A percentile compares a stretch with the other conserved stretches of the same genome.
Evolutionary conservation across 2,113 vertebrate species (phyloP).

Genomic region (Sitta europaea): DNA sequence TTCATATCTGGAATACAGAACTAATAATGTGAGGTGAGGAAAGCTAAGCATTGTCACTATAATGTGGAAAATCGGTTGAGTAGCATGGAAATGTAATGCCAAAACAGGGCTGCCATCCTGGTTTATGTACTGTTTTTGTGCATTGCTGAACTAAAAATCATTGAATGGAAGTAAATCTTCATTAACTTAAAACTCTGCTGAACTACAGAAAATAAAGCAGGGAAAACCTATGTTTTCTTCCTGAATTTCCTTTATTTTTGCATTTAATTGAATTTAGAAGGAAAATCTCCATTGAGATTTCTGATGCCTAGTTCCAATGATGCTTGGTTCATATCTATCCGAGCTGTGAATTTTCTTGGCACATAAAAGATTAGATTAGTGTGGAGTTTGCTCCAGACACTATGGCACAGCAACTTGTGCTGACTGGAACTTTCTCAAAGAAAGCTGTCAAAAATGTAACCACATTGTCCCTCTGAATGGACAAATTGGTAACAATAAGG

Average conservation of each 20-base stretch:
- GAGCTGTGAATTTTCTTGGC: not conserved
- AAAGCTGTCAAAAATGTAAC: not conserved
- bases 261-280: not conserved
- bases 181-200: not conserved
- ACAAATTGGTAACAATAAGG: not conserved
- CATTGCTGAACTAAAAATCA: not conserved
- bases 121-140: not conserved
- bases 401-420: not conserved
- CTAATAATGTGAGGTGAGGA: not conserved
- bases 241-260: not conserved
- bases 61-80: not conserved
- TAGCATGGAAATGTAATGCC: not conserved
- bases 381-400: not conserved
- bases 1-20: not conserved
- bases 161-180: not conserved
- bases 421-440: not conserved
- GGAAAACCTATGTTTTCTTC: not conserved
- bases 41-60: not conserved
- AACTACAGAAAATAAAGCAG: not conserved
- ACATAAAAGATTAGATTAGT: not conserved
- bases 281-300: not conserved
- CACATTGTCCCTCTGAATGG: not conserved
- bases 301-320: not conserved
- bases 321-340: rapidly evolving
- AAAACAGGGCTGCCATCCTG: not conserved